These are phyloP conservation scores for Sciurus carolinensis DNA, from an alignment of 2,797 vertebrate genomes.

Conservation along the genomic window DNA sequence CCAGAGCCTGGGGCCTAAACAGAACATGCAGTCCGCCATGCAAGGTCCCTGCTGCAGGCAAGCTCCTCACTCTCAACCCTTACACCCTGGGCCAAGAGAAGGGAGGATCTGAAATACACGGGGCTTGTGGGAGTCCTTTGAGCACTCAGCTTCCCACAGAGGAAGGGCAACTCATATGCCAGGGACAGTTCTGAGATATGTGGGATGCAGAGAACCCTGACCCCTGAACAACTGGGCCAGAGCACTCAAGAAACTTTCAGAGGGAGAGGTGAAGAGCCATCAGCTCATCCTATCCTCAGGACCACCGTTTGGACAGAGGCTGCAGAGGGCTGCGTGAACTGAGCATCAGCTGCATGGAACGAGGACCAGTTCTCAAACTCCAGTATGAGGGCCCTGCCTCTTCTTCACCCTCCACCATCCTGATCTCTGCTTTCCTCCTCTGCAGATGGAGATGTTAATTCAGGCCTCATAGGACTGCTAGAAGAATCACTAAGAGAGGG, in stretches of 20 bases:
- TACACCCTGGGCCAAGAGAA: not conserved
- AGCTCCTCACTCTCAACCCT: not conserved
- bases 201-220: not conserved
- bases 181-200: not conserved
- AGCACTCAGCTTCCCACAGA: not conserved
- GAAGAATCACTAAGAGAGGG: not conserved
- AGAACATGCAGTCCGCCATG: not conserved
- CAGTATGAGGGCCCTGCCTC: not conserved
- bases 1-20: not conserved
- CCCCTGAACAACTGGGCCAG: not conserved
- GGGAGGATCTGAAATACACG: not conserved
- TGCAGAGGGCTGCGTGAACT: not conserved
- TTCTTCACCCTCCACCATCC: not conserved
- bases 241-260: not conserved
- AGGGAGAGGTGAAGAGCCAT: not conserved
- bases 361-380: not conserved
- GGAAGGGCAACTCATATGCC: not conserved
- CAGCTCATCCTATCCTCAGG: not conserved
- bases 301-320: not conserved
- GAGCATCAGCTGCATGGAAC: not conserved
- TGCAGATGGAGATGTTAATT: not conserved
- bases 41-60: not conserved
- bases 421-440: not conserved
- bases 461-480: not conserved
- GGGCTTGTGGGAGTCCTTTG: not conserved